phyloP scores from a whole-genome alignment of 2,888 invertebrate genomes.

The Patella pellucida region DNA sequence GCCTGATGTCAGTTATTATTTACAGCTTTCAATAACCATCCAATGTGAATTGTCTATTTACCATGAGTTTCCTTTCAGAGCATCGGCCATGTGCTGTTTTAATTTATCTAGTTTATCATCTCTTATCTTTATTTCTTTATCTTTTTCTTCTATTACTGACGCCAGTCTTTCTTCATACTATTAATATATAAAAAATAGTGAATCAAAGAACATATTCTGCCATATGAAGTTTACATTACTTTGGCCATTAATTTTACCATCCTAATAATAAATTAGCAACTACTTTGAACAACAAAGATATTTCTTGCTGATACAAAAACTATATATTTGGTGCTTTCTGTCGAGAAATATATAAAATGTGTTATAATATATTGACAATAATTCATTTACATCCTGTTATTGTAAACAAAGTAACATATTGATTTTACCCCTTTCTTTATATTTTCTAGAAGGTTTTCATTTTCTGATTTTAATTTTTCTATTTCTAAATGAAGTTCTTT shows the following conservation, averaged over 20 bases:
- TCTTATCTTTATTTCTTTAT: conserved; percentile 59
- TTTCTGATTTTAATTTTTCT: conserved; percentile 32
- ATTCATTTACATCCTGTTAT: no score
- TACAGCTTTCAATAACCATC: no score
- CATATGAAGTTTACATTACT: no score
- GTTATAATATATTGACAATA: no score
- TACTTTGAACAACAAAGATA: no score
- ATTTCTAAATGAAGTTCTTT: conserved; percentile 37
- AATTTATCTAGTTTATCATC: conserved; percentile 65
- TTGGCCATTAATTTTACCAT: no score
- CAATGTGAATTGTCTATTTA: conserved; percentile 29
- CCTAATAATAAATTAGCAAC: no score
- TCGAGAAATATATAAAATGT: no score
- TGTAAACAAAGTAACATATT: no score
- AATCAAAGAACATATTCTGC: neutral
- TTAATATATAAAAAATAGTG: conserved; percentile 20
- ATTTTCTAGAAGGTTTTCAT: conserved; percentile 40
- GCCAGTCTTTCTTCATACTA: conserved; percentile 56
- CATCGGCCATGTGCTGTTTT: conserved; percentile 70
- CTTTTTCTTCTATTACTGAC: conserved; percentile 52
- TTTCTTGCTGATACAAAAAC: no score
- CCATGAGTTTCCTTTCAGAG: conserved; percentile 69
- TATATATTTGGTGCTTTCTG: no score
- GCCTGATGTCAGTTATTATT: neutral
- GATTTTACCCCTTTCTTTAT: conserved; percentile 37